phyloP scores from a whole-genome alignment of 2,888 invertebrate genomes.

The Germaria angustata region DNA sequence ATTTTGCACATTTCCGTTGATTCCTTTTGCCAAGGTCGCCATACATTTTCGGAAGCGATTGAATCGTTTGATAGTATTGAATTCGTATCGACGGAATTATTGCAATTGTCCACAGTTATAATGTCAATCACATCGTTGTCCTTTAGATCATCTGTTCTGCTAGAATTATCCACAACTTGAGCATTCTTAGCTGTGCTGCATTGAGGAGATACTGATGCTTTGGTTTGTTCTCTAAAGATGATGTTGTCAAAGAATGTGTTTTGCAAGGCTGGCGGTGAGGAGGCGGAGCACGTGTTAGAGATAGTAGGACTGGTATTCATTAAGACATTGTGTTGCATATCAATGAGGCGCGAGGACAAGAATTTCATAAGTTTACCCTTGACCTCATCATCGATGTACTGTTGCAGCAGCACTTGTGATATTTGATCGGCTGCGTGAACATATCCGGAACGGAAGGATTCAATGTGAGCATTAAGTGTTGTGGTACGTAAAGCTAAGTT shows the following conservation, averaged over 20 bases:
- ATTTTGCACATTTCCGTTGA: constrained; percentile 44
- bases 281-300: not conserved
- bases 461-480: constrained; percentile 83
- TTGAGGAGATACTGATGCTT: constrained; percentile 1
- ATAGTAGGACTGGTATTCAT: constrained; percentile 7
- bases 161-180: constrained; percentile 65
- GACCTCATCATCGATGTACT: constrained; percentile 81
- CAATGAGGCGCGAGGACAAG: constrained; percentile 89
- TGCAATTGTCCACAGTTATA: constrained; percentile 73
- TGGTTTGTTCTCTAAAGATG: constrained; percentile 27
- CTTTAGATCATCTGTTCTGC: constrained; percentile 66
- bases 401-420: constrained; percentile 90
- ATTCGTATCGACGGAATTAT: constrained; percentile 71
- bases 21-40: constrained; percentile 75
- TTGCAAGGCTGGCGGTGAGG: constrained; percentile 24
- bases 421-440: constrained; percentile 95
- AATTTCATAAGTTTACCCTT: constrained; percentile 90
- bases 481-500: constrained; percentile 83
- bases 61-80: constrained; percentile 75
- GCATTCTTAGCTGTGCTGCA: constrained; percentile 56
- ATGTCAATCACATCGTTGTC: constrained; percentile 74
- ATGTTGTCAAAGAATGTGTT: constrained; percentile 48
- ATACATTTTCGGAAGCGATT: constrained; percentile 73
- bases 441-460: constrained; percentile 93
- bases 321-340: constrained; percentile 73